phyloP scores from a whole-genome alignment of 2,888 invertebrate species.

The Himalopsyche japonica region DNA sequence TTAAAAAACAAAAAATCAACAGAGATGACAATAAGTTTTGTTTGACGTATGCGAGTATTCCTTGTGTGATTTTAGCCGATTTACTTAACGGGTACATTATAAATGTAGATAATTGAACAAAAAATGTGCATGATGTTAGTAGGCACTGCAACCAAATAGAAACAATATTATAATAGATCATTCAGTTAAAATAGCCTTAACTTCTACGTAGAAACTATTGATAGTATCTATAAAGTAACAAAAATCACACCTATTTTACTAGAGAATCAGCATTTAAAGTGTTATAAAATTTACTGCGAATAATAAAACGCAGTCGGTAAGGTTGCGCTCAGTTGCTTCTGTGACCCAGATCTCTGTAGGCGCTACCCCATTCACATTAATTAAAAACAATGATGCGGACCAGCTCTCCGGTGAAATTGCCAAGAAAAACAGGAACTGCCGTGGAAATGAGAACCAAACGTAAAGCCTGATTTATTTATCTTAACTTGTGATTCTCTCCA shows the following conservation, averaged over 20 bases:
- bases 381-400: constrained; percentile 39
- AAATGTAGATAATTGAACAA: no score
- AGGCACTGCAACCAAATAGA: no score
- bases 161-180: no score
- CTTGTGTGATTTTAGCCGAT: no score
- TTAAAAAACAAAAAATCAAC: no score
- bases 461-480: not conserved
- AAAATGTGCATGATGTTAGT: no score
- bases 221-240: no score
- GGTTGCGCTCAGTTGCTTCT: not conserved
- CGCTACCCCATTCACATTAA: constrained; percentile 36
- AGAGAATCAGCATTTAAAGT: not conserved
- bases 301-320: not conserved
- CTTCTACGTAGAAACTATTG: no score
- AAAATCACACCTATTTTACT: not conserved
- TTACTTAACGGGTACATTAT: no score
- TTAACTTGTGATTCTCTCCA: not conserved
- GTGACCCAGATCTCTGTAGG: not conserved
- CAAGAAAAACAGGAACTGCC: constrained; percentile 19
- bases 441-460: not conserved
- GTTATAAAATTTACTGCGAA: not conserved
- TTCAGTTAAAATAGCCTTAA: no score
- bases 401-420: constrained; percentile 21
- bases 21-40: no score
- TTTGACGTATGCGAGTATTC: no score